phyloP scores from a whole-genome alignment of 2,113 vertebrate species.

The Chaetops frenatus region DNA sequence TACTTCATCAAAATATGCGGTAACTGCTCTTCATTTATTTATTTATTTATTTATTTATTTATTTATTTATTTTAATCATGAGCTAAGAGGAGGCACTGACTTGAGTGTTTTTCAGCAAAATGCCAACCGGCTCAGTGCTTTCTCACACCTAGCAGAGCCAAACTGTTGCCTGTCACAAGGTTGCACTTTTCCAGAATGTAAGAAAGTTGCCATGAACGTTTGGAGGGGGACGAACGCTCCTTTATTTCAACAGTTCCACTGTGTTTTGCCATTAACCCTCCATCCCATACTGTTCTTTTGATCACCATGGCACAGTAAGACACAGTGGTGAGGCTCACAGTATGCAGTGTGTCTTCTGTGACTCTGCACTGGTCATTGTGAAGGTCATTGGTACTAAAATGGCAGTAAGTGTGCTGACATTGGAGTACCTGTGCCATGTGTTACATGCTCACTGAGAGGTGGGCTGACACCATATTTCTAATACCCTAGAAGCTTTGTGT shows the following conservation, averaged over 20 bases:
- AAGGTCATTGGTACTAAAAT: neutral
- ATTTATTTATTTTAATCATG: neutral
- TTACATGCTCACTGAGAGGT: too few species aligned
- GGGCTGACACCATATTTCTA: neutral
- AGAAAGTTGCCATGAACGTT: neutral
- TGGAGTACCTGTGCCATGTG: fast-evolving
- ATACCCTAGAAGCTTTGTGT: neutral
- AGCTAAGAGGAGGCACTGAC: neutral
- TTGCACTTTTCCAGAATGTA: neutral
- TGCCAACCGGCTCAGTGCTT: neutral
- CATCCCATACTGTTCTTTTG: neutral
- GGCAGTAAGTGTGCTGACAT: neutral
- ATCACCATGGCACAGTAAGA: neutral
- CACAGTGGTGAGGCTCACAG: neutral
- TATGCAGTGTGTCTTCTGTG: neutral
- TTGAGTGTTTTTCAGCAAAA: neutral
- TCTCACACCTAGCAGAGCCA: neutral
- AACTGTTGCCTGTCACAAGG: neutral
- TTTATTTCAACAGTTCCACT: neutral
- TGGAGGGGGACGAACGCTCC: neutral
- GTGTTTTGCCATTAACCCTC: neutral
- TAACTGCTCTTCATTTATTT: neutral
- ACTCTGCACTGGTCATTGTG: neutral
- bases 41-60: neutral
- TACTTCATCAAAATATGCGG: neutral